Evolutionary conservation across 2,113 vertebrate species (phyloP).

Genomic region (Vimba vimba): DNA sequence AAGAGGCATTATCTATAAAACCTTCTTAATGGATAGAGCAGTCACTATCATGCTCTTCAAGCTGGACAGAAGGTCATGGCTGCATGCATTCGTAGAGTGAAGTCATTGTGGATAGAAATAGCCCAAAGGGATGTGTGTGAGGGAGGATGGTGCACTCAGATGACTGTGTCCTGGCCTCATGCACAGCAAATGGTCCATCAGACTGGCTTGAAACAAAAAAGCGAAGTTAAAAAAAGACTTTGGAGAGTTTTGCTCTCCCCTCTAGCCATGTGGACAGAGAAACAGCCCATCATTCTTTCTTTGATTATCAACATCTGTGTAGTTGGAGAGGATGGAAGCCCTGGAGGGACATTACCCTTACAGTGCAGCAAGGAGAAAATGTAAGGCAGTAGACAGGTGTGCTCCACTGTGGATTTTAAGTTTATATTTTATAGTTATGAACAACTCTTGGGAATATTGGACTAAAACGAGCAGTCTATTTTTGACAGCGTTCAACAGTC

Average conservation of each 20-base stretch:
- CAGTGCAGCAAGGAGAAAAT: not conserved
- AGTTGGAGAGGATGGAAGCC: constrained; percentile 40
- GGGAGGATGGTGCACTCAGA: constrained; percentile 17
- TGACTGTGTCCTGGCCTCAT: constrained; percentile 20
- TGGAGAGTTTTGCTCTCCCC: constrained; percentile 36
- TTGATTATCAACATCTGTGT: constrained; percentile 35
- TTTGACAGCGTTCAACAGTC: not conserved
- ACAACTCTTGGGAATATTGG: not conserved
- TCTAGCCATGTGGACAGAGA: constrained; percentile 38
- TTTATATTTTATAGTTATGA: constrained; percentile 15
- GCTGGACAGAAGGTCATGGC: constrained; percentile 39
- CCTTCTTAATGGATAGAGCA: constrained; percentile 32
- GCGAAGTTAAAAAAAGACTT: constrained; percentile 10
- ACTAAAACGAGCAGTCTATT: not conserved
- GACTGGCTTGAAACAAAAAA: constrained; percentile 22
- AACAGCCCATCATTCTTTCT: constrained; percentile 10
- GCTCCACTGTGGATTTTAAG: not conserved
- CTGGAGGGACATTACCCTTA: constrained; percentile 45
- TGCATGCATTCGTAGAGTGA: constrained; percentile 24
- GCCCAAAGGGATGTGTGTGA: constrained; percentile 23
- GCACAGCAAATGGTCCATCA: constrained; percentile 2
- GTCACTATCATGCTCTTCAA: constrained; percentile 9
- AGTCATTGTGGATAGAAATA: constrained; percentile 43
- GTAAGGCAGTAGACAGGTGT: constrained; percentile 40
- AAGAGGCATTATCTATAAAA: not conserved